Conservation (phyloP, 2,797 vertebrate species). For the Diglossa cyanea region DNA sequence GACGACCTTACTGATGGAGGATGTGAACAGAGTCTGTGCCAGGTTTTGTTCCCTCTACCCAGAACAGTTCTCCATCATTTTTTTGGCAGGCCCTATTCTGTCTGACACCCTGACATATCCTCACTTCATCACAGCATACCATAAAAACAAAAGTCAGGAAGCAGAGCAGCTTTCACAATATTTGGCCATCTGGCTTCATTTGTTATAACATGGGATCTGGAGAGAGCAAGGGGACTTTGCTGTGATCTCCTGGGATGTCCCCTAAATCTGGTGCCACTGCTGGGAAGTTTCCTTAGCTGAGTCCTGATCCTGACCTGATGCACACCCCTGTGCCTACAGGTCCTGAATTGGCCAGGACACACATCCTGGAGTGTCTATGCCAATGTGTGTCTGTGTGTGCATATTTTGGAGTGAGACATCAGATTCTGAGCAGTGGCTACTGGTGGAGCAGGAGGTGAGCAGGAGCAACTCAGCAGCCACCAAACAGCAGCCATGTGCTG, state of each 20-base stretch:
- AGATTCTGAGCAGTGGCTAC: neutral
- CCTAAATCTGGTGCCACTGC: neutral
- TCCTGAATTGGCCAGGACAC: neutral
- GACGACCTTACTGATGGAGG: rapidly evolving
- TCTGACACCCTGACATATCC: neutral
- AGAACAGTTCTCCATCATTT: neutral
- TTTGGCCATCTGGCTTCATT: neutral
- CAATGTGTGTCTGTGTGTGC: neutral
- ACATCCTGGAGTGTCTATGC: neutral
- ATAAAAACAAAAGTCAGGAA: neutral
- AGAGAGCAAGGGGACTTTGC: neutral
- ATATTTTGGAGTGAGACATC: neutral
- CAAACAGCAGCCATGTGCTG: rapidly evolving
- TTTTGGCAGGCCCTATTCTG: neutral
- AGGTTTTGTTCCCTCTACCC: neutral
- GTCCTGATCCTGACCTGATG: neutral
- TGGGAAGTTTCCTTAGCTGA: neutral
- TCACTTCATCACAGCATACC: neutral
- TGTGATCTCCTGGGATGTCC: neutral
- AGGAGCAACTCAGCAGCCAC: neutral
- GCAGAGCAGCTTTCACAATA: neutral
- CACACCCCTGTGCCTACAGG: neutral
- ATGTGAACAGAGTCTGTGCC: neutral
- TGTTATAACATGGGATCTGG: neutral
- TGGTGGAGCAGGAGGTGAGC: neutral